Conservation (phyloP, 2,888 invertebrate species). For the Atrina japonica region DNA sequence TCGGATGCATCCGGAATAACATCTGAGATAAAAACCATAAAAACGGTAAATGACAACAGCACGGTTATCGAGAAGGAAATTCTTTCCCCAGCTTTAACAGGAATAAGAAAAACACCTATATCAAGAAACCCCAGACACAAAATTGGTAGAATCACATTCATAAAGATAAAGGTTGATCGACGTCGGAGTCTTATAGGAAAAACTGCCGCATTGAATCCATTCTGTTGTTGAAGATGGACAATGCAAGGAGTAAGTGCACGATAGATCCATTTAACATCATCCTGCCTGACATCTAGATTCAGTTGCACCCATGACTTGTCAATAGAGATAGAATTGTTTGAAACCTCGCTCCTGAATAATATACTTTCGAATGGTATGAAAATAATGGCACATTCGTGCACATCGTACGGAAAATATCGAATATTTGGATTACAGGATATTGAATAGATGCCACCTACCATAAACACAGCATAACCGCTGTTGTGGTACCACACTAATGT, state of each 20-base stretch:
- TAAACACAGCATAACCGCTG: background rate
- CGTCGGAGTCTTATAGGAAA: conserved; percentile 2
- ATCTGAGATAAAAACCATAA: background rate
- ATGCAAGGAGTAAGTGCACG: background rate
- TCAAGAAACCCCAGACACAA: background rate
- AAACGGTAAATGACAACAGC: conserved; percentile 3
- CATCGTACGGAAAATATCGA: background rate
- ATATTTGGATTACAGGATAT: background rate
- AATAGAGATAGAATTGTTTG: background rate
- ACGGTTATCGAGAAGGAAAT: background rate
- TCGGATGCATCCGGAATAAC: background rate
- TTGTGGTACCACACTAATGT: background rate
- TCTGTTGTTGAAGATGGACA: too few species aligned
- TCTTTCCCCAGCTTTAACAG: conserved; percentile 1
- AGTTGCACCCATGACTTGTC: background rate
- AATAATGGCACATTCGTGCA: background rate
- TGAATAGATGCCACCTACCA: background rate
- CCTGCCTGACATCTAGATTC: background rate
- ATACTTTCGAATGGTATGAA: background rate
- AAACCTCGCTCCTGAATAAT: background rate
- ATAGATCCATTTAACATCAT: conserved; percentile 1
- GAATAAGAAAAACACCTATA: conserved; percentile 2
- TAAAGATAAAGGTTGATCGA: background rate
- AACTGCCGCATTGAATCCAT: too few species aligned
- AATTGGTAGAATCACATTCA: background rate